Conservation (phyloP, 2,113 vertebrate genomes). For the Catharus bicknelli region DNA sequence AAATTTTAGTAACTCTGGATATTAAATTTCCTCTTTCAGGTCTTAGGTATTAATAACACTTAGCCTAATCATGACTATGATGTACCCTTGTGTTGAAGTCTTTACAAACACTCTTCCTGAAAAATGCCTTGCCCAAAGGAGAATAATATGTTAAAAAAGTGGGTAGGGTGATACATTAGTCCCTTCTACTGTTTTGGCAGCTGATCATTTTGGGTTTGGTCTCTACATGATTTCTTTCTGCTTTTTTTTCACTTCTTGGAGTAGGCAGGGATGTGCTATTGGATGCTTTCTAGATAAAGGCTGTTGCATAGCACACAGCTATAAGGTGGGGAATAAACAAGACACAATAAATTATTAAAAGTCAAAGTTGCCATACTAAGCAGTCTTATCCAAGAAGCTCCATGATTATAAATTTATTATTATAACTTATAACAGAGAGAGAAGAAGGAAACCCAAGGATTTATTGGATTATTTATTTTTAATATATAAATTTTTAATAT, state of each 20-base stretch:
- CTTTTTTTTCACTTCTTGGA: neutral
- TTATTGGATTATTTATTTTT: neutral
- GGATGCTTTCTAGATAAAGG: neutral
- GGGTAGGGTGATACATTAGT: neutral
- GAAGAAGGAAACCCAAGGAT: neutral
- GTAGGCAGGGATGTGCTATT: neutral
- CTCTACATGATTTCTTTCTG: neutral
- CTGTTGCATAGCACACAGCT: neutral
- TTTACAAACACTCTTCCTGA: neutral
- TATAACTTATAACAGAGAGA: neutral
- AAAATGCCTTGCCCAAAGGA: neutral
- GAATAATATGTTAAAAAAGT: neutral
- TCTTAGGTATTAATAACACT: neutral
- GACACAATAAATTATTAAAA: constrained; percentile 6
- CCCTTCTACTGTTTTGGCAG: neutral
- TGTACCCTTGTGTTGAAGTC: neutral
- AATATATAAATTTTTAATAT: neutral
- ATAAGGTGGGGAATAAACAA: neutral
- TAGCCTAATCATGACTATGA: neutral
- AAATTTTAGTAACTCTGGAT: neutral
- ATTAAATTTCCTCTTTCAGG: neutral
- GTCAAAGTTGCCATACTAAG: neutral
- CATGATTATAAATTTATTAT: neutral
- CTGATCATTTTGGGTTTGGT: neutral
- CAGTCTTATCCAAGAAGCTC: neutral